These are phyloP conservation scores for Brevimyrus niger DNA, from an alignment of 2,113 vertebrate species.

Conservation along the genomic window DNA sequence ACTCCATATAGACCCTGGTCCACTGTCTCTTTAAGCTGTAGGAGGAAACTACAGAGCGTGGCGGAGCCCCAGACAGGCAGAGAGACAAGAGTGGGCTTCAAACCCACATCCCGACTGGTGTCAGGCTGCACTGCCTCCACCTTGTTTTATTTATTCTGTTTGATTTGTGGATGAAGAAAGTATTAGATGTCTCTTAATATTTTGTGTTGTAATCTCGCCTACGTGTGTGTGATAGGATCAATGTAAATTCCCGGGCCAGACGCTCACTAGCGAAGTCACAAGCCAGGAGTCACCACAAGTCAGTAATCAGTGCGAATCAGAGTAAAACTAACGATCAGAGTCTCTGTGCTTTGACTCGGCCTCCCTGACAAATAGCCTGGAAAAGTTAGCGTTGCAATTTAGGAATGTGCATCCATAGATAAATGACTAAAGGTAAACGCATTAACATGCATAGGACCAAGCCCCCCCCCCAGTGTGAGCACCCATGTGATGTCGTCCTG, in stretches of 20 bases:
- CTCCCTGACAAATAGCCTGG: not conserved
- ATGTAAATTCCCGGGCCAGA: not conserved
- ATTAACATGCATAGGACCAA: not conserved
- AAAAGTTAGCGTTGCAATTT: not conserved
- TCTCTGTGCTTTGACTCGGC: slow-evolving; percentile 9
- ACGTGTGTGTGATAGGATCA: not conserved
- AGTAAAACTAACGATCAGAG: not conserved
- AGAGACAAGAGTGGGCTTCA: not conserved
- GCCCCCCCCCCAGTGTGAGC: not conserved
- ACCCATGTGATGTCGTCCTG: not conserved
- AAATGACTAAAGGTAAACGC: not conserved
- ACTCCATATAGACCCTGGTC: not conserved
- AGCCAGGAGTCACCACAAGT: not conserved
- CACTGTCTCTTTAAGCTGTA: not conserved
- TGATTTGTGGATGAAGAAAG: not conserved
- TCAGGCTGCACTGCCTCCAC: not conserved
- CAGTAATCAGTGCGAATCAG: not conserved
- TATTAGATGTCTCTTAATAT: not conserved
- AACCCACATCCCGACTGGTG: not conserved
- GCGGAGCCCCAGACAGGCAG: not conserved
- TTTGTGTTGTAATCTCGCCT: not conserved
- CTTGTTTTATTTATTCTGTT: not conserved
- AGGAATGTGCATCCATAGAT: not conserved
- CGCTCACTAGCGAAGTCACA: slow-evolving; percentile 10
- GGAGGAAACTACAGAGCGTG: not conserved